A percentile compares a stretch with the other conserved stretches of the same genome.
These are phyloP conservation scores for Molossus molossus DNA, from an alignment of 2,797 vertebrate species.

Conservation along the genomic window DNA sequence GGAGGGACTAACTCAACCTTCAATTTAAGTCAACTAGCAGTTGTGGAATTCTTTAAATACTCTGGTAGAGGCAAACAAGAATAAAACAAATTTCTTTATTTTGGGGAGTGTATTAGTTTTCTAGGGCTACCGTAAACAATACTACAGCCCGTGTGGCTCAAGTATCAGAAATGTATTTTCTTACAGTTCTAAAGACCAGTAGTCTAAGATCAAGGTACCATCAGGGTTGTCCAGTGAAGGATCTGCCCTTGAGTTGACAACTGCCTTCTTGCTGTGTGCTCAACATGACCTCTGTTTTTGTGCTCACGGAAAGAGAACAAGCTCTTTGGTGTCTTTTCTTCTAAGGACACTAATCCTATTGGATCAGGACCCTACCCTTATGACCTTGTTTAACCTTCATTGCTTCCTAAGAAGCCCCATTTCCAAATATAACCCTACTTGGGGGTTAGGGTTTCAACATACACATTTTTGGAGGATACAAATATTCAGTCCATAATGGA, in stretches of 20 bases:
- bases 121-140: background rate
- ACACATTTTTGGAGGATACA: background rate
- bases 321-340: background rate
- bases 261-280: background rate
- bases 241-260: background rate
- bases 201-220: background rate
- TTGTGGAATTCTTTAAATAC: background rate
- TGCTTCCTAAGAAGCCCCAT: background rate
- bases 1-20: background rate
- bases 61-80: slow-evolving; percentile 8
- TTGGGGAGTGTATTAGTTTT: background rate
- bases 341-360: background rate
- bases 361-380: background rate
- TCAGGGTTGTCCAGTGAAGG: background rate
- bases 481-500: background rate
- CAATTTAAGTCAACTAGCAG: background rate
- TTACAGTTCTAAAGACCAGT: background rate
- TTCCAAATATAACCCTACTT: background rate
- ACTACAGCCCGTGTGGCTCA: background rate
- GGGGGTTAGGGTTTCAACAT: background rate
- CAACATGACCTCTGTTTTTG: background rate
- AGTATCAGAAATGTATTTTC: background rate
- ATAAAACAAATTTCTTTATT: background rate
- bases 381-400: background rate
- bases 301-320: background rate